phyloP scores from a whole-genome alignment of 2,113 vertebrate genomes.

The Cyrtonyx montezumae region DNA sequence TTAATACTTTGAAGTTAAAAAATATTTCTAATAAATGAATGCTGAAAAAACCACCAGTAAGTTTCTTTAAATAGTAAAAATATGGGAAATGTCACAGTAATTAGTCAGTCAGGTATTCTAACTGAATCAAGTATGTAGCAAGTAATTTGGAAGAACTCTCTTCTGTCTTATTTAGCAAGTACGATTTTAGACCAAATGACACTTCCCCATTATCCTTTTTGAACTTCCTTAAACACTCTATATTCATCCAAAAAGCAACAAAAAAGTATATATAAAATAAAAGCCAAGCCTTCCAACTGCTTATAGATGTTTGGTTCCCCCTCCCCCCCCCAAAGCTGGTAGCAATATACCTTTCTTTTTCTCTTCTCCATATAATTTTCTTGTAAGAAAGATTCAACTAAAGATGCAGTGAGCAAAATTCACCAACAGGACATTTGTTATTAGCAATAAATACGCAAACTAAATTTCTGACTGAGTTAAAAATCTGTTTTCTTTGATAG shows the following conservation, averaged over 20 bases:
- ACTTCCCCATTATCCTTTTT: conserved; percentile 62
- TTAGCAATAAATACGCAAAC: neutral
- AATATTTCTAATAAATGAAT: neutral
- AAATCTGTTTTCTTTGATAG: neutral
- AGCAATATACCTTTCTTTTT: neutral
- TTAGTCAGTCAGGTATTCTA: conserved; percentile 31
- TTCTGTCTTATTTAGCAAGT: conserved; percentile 35
- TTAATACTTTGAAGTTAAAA: neutral
- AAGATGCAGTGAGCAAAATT: neutral
- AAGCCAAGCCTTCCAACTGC: neutral
- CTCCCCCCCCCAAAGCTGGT: neutral
- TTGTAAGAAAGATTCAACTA: neutral
- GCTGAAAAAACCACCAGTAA: neutral
- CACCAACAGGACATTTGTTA: neutral
- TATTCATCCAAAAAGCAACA: neutral
- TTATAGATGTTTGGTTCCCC: neutral
- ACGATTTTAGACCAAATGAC: conserved; percentile 49
- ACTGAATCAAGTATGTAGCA: conserved; percentile 4
- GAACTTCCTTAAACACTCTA: conserved; percentile 50
- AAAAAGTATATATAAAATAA: neutral
- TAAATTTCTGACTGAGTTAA: conserved; percentile 2
- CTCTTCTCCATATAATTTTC: neutral
- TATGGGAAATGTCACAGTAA: neutral
- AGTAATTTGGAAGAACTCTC: conserved; percentile 13
- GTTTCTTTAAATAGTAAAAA: conserved; percentile 1